Conservation (phyloP, 2,113 vertebrate species). For the Loxodonta africana region DNA sequence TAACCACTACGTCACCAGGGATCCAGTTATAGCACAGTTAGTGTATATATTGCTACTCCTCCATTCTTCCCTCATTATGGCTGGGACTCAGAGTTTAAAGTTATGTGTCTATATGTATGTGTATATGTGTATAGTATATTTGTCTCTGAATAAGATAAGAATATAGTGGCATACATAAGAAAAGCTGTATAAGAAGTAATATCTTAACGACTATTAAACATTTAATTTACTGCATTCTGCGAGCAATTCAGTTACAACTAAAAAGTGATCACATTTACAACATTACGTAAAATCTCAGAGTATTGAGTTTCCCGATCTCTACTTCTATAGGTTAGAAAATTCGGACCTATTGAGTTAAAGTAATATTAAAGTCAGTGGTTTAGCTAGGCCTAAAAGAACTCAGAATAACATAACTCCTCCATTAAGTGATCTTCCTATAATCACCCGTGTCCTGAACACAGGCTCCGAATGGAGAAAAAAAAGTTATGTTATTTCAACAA, state of each 20-base stretch:
- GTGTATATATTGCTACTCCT: neutral
- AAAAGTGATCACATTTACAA: neutral
- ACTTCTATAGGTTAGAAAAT: neutral
- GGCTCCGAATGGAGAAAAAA: neutral
- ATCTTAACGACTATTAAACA: neutral
- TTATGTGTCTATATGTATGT: neutral
- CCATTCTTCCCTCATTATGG: neutral
- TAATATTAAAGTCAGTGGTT: neutral
- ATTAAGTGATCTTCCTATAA: neutral
- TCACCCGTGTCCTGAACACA: neutral
- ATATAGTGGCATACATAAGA: neutral
- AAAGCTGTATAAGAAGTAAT: neutral
- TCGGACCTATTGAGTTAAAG: neutral
- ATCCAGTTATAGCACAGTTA: neutral
- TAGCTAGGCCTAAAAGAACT: neutral
- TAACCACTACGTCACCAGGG: too few species aligned
- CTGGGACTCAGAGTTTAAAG: neutral
- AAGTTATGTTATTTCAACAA: neutral
- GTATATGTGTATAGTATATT: accelerated
- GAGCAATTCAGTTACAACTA: neutral
- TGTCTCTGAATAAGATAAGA: constrained; percentile 1
- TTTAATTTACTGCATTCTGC: neutral
- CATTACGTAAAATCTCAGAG: neutral
- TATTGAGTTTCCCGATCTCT: neutral
- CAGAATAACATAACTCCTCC: neutral